These are phyloP conservation scores for Hylia prasina DNA, from an alignment of 2,113 vertebrate species.

Conservation along the genomic window DNA sequence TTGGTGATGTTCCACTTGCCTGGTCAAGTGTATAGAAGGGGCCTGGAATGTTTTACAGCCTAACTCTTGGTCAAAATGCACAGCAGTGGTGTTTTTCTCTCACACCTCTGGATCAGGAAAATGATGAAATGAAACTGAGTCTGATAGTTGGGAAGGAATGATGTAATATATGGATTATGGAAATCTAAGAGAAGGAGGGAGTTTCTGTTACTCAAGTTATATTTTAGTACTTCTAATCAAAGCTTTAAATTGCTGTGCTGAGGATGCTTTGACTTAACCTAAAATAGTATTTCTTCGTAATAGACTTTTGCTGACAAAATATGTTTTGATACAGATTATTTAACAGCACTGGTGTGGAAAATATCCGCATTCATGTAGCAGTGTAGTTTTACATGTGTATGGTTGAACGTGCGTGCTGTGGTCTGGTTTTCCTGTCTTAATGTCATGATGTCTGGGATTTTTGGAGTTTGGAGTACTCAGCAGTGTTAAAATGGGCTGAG, in stretches of 20 bases:
- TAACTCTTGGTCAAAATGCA: background rate
- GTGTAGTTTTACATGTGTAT: background rate
- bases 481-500: background rate
- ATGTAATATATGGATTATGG: background rate
- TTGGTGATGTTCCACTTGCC: background rate
- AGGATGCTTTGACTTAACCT: background rate
- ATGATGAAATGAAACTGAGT: background rate
- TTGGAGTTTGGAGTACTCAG: background rate
- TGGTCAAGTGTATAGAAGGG: background rate
- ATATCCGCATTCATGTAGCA: rapidly evolving
- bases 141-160: background rate
- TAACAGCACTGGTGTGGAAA: background rate
- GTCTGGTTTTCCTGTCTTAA: background rate
- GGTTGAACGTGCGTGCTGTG: background rate
- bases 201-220: background rate
- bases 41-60: background rate
- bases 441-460: background rate
- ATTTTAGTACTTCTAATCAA: background rate
- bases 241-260: background rate
- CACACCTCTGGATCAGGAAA: background rate
- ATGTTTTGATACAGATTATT: background rate
- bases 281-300: background rate
- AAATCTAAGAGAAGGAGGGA: background rate
- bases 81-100: background rate
- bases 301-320: background rate